Evolutionary conservation across 2,888 invertebrate species (phyloP), one percentile per base, ranked within the genome.

Genomic region (Nomada fabriciana): DNA sequence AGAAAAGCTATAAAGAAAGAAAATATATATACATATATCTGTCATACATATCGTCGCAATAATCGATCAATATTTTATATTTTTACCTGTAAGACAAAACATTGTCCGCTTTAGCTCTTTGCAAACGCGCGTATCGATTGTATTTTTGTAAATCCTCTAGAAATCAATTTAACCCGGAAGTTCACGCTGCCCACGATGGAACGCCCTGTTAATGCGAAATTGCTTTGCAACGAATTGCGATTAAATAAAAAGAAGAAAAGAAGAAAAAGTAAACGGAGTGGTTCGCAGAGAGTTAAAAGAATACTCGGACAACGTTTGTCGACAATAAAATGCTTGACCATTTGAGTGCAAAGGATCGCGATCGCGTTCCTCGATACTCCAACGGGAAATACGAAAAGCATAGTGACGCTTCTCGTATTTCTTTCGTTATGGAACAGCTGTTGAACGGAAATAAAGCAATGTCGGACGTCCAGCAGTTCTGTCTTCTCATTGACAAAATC

Each of bases 31-130:
- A 55, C 69, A 65, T 57, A 76, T 71, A 53, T 63, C 57, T 47
- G 57, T 69, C 72, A 52, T 69, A 80, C 80, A 76, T 75, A 80
- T 80, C 69, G 68, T 72, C 60, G 59, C 76, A 80, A 69, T 80
- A 72, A 82, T 69, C 64, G 43, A 76, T 78, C 57, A 57, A 73
- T 42, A 63, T 75, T 80, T 75, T 76, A 69, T 82, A 80, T 59
- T 53, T 36, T 64, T 60, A 50, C 55, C 68, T 68, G 59, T 63
- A 76, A 81, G 61, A n/a, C 79, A 42, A 82, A 71, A 25, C 57
- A 69, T 76, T 72, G 80, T 76, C 76, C 69, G 59, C 59, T 69
- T 80, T 80, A 64, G 64, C 65, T 68, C 70, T 70, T 82, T 70
- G 70, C 74, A 67, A 70, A 74, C 55, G 23, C 60, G 47, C 60